A percentile compares a stretch with the other conserved stretches of the same genome.
These are phyloP conservation scores for Leptodactylus fallax DNA, from an alignment of 2,797 vertebrate species.

Conservation along the genomic window DNA sequence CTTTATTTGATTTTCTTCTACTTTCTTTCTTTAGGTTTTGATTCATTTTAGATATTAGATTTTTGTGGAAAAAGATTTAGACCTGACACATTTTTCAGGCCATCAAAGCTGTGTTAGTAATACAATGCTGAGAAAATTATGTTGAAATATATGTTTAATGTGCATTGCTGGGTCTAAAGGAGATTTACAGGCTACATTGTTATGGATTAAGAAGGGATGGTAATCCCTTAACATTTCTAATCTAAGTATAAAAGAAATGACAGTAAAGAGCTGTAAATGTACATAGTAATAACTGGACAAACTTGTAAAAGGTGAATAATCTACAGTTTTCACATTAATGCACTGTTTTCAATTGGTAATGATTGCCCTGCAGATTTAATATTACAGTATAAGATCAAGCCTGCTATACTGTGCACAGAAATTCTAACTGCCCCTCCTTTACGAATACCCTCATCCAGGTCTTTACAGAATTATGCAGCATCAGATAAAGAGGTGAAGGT, in stretches of 20 bases:
- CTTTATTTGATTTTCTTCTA: not conserved
- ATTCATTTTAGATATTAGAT: not conserved
- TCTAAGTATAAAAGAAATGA: not conserved
- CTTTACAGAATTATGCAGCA: not conserved
- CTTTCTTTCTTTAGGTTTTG: not conserved
- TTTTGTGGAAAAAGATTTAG: not conserved
- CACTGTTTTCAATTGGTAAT: not conserved
- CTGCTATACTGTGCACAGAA: not conserved
- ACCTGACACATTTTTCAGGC: not conserved
- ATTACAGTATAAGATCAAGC: not conserved
- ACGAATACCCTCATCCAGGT: not conserved
- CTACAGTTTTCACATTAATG: constrained; percentile 11
- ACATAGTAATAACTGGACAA: constrained; percentile 6
- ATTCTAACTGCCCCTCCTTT: not conserved
- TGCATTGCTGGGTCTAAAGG: not conserved
- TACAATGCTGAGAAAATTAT: not conserved
- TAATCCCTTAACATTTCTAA: not conserved
- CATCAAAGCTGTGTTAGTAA: not conserved
- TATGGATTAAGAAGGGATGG: not conserved
- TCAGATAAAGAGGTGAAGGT: not conserved
- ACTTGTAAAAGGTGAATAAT: not conserved
- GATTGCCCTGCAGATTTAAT: constrained; percentile 10
- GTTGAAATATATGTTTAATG: not conserved
- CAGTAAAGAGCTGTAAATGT: not conserved
- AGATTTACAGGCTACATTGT: not conserved